Percentiles rank a stretch among this genome's conserved stretches.
phyloP scores from a whole-genome alignment of 2,888 invertebrate genomes.

The Catocala fraxini region DNA sequence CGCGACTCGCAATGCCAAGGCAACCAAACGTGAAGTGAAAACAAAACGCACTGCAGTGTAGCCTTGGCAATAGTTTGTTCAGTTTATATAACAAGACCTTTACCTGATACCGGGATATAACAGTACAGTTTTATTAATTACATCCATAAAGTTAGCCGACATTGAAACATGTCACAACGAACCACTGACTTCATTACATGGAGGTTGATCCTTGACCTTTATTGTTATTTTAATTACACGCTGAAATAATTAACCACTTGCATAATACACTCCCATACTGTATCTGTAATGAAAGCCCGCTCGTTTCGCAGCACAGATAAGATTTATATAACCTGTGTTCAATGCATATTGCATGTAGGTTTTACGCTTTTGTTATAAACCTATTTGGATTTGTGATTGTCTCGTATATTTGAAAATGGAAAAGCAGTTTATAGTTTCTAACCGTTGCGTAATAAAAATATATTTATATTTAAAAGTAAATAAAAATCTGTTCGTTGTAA shows the following conservation, averaged over 20 bases:
- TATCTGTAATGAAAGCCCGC: conserved; percentile 14
- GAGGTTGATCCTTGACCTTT: conserved; percentile 39
- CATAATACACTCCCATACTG: conserved; percentile 14
- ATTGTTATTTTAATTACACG: conserved; percentile 44
- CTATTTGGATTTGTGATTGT: conserved; percentile 16
- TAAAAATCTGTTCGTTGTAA: conserved; percentile 18
- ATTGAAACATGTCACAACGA: conserved; percentile 36
- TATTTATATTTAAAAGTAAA: conserved; percentile 26
- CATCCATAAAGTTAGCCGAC: conserved; percentile 29
- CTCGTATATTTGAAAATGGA: conserved; percentile 19
- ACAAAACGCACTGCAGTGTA: conserved; percentile 2
- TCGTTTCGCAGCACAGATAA: conserved; percentile 20
- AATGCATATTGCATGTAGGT: conserved; percentile 2
- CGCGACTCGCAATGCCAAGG: neutral
- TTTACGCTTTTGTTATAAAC: neutral
- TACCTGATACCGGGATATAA: conserved; percentile 35
- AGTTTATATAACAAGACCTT: conserved; percentile 23
- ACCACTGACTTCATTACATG: conserved; percentile 31
- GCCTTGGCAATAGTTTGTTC: conserved; percentile 35
- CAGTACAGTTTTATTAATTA: conserved; percentile 42
- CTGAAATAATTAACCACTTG: conserved; percentile 27
- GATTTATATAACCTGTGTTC: conserved; percentile 25
- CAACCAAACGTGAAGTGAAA: conserved; percentile 1
- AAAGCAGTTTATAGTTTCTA: conserved; percentile 11
- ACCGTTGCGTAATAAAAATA: conserved; percentile 24